These are phyloP conservation scores for Erinaceus europaeus DNA, from an alignment of 2,113 vertebrate species.

Conservation along the genomic window DNA sequence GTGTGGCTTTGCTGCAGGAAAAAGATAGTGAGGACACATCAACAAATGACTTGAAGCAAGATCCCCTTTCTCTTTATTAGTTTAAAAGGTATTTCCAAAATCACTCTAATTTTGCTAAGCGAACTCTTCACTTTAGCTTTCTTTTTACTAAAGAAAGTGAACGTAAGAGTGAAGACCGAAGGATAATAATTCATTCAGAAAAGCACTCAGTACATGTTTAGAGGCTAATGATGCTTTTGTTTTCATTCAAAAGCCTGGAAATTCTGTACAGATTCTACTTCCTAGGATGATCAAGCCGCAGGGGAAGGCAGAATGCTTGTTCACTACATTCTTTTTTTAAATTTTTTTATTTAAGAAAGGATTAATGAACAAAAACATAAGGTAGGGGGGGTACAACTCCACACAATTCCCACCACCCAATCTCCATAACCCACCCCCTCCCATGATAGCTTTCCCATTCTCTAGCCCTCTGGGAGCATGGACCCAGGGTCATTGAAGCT, in stretches of 20 bases:
- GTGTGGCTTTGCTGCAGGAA: background rate
- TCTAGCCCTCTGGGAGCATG: no score
- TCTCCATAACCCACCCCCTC: no score
- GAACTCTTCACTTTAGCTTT: background rate
- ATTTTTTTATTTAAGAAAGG: no score
- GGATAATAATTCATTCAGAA: background rate
- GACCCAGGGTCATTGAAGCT: no score
- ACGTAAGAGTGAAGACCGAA: background rate
- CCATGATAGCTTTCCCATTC: no score
- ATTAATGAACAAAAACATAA: no score
- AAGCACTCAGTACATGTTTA: background rate
- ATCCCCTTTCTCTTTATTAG: background rate
- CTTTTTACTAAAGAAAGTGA: background rate
- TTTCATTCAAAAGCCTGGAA: background rate
- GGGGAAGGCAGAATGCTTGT: background rate
- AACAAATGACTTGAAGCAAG: background rate
- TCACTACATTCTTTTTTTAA: background rate
- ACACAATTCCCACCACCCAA: no score
- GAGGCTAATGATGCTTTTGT: background rate
- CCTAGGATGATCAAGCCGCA: background rate
- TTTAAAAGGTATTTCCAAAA: background rate
- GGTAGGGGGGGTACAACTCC: no score
- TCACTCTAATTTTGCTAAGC: background rate
- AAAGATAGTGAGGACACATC: background rate
- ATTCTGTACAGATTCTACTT: background rate